A percentile compares a stretch with the other conserved stretches of the same genome.
phyloP scores from a whole-genome alignment of 2,888 invertebrate genomes.

The Arctia plantaginis region DNA sequence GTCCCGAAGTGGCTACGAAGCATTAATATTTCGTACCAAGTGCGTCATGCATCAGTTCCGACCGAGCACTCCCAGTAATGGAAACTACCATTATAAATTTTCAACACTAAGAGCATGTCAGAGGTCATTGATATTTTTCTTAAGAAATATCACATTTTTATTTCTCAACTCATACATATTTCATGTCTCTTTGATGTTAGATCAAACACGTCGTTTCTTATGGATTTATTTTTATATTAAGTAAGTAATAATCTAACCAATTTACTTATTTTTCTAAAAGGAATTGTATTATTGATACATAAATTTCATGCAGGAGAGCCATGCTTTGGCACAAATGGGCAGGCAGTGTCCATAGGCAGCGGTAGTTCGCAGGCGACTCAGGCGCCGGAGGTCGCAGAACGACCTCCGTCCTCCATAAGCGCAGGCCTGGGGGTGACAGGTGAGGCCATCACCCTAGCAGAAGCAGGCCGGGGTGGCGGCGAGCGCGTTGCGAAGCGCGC shows the following conservation, averaged over 20 bases:
- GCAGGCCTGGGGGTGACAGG: no score
- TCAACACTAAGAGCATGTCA: conserved; percentile 78
- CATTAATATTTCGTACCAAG: conserved; percentile 66
- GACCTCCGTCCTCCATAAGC: no score
- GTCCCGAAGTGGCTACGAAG: conserved; percentile 7
- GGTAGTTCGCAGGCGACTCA: no score
- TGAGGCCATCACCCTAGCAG: no score
- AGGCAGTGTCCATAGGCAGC: no score
- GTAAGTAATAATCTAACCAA: background rate
- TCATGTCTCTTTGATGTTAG: background rate
- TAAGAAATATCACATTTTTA: conserved; percentile 45
- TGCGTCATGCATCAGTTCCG: conserved; percentile 73
- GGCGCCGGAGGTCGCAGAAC: no score
- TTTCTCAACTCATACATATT: conserved; percentile 7
- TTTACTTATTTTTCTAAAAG: no score
- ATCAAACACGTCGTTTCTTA: background rate
- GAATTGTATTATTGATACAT: background rate
- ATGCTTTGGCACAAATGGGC: no score
- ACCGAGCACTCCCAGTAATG: conserved; percentile 77
- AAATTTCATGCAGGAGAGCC: no score
- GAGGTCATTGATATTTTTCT: conserved; percentile 73
- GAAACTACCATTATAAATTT: conserved; percentile 83
- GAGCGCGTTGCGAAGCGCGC: no score
- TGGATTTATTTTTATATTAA: background rate
- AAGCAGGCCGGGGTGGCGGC: no score